Evolutionary conservation across 2,797 vertebrate genomes (phyloP), one percentile per base, ranked within the genome.

Genomic region (Gymnoscopelus braueri): DNA sequence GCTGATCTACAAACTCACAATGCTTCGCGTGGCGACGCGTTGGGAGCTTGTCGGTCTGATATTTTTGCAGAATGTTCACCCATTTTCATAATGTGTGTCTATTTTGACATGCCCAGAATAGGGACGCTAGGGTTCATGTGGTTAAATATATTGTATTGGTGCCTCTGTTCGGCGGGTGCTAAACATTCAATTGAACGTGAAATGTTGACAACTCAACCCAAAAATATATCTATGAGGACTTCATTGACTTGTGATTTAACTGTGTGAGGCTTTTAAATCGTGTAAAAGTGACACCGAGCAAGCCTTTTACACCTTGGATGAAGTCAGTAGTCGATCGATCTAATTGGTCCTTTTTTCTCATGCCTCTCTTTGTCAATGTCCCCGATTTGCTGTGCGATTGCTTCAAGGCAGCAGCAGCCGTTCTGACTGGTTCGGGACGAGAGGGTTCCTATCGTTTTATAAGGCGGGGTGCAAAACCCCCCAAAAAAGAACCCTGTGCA

Each of bases 121-220:
- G 7, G 7, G 35, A 39, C 35, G 5, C 35, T 8, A 44, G 9
- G 39, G 39, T 44, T 44, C 9, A 44, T 10, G 39, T 44, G 39
- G 39, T 44, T 10, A 44, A 44, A 13, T 51, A 74, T 80, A 86
- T 77, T 74, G 65, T 19, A 19, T 64, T 57, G 71, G 57, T 58
- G 60, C 63, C 72, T 10, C 65, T 59, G 80, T 81, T 84, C 71
- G 82, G 82, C 85, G 78, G 76, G 80, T 69, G 60, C 74, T 59
- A 7, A 68, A 72, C 75, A 65, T 65, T 72, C 19, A 54, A 67
- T 65, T 63, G 44, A 80, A 75, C 51, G 75, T 85, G 94, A 95
- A 95, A 95, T 94, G 90, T 85, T 95, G 94, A 94, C 94, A 95
- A 95, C 94, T 95, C 92, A 87, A 88, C 91, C 92, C 91, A 95